These are phyloP conservation scores for Mya arenaria DNA, from an alignment of 1,140 invertebrate species.

Conservation along the genomic window DNA sequence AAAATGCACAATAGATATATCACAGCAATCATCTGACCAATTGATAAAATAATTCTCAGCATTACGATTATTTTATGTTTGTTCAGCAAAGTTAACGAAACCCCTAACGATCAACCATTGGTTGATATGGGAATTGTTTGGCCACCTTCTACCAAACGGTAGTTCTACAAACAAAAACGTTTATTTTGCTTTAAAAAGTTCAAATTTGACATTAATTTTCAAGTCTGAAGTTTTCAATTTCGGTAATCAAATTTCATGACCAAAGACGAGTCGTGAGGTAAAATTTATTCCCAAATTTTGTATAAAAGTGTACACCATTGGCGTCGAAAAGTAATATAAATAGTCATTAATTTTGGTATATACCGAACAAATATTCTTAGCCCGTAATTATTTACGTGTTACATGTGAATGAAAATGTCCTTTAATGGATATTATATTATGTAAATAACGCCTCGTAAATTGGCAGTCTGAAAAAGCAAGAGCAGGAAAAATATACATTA, in stretches of 20 bases:
- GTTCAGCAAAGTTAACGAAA: no score
- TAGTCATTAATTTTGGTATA: conserved; percentile 45
- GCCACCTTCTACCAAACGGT: no score
- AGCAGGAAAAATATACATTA: conserved; percentile 21
- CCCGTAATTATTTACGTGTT: conserved; percentile 42
- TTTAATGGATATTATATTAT: conserved; percentile 47
- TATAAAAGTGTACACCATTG: conserved; percentile 35
- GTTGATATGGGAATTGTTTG: no score
- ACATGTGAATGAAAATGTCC: conserved; percentile 27
- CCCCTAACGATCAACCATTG: no score
- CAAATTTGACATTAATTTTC: no score
- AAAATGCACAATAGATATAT: no score
- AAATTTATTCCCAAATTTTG: conserved; percentile 44
- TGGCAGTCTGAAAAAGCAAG: background rate
- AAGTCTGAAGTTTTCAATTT: conserved; percentile 11
- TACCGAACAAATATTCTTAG: conserved; percentile 7
- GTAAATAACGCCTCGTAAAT: conserved; percentile 44
- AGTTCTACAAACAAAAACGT: no score
- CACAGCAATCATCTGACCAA: no score
- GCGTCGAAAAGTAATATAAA: conserved; percentile 39
- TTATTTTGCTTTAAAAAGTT: no score
- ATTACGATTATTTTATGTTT: no score
- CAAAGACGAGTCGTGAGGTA: conserved; percentile 1
- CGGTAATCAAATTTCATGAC: conserved; percentile 35
- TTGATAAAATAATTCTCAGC: no score